Percentiles rank a stretch among this genome's conserved stretches.
Evolutionary conservation across 2,888 invertebrate genomes (phyloP).

Genomic region (Trissolcus japonicus): DNA sequence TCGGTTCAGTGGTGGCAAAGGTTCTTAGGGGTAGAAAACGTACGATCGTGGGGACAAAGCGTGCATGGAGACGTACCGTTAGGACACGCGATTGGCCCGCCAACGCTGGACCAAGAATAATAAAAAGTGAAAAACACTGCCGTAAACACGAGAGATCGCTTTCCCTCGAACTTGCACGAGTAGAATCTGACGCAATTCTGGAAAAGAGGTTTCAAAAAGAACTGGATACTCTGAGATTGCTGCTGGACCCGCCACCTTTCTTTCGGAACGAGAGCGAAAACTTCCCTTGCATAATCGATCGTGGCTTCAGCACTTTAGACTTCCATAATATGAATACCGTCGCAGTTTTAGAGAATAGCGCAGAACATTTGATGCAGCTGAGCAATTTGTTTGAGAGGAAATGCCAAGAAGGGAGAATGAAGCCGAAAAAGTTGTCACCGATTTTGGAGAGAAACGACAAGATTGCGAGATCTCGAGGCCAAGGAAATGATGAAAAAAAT

Average conservation of each 20-base stretch:
- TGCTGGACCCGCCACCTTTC: slow-evolving; percentile 67
- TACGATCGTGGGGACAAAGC: slow-evolving; percentile 47
- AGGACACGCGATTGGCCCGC: slow-evolving; percentile 59
- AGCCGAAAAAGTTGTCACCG: slow-evolving; percentile 9
- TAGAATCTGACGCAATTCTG: slow-evolving; percentile 6
- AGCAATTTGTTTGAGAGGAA: slow-evolving; percentile 31
- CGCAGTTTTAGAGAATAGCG: slow-evolving; percentile 61
- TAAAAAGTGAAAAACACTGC: slow-evolving; percentile 2
- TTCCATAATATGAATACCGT: slow-evolving; percentile 71
- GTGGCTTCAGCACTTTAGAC: slow-evolving; percentile 69
- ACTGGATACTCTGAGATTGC: slow-evolving; percentile 66
- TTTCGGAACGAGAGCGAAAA: slow-evolving; percentile 65
- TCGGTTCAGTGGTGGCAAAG: slow-evolving; percentile 59
- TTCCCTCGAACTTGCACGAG: background rate
- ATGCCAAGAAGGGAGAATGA: background rate
- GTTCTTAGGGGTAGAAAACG: slow-evolving; percentile 56
- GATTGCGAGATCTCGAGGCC: slow-evolving; percentile 65
- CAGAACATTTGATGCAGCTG: slow-evolving; percentile 28
- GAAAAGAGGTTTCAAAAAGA: slow-evolving; percentile 64
- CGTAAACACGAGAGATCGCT: slow-evolving; percentile 4
- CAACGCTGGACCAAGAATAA: slow-evolving; percentile 15
- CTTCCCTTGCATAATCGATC: slow-evolving; percentile 61
- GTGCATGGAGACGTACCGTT: slow-evolving; percentile 55
- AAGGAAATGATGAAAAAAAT: slow-evolving; percentile 59
- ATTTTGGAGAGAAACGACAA: slow-evolving; percentile 50